Evolutionary conservation across 1,140 invertebrate species (phyloP).

Genomic region (Ladona fulva): DNA sequence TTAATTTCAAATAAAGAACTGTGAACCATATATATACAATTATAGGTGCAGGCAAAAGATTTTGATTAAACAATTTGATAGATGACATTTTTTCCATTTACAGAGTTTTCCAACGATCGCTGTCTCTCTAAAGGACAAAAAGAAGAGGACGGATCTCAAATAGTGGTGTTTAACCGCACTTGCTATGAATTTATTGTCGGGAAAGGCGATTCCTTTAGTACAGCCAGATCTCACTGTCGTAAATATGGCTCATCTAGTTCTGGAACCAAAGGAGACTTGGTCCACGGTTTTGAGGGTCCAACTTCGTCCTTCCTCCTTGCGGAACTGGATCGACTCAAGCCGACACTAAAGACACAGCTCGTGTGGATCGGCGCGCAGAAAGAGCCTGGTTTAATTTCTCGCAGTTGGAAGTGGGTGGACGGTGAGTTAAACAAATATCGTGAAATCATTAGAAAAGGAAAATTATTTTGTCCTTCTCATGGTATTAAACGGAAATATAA

Average conservation of each 20-base stretch:
- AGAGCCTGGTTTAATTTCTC: constrained; percentile 68
- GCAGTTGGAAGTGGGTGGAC: constrained; percentile 84
- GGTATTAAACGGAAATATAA: too few relatives aligned
- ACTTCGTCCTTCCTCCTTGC: constrained; percentile 63
- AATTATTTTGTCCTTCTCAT: not conserved
- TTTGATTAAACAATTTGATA: too few relatives aligned
- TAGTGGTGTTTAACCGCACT: constrained; percentile 70
- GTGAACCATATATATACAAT: too few relatives aligned
- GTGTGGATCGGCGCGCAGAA: constrained; percentile 87
- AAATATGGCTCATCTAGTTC: not conserved
- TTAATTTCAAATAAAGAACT: too few relatives aligned
- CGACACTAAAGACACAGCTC: constrained; percentile 68
- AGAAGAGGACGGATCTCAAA: constrained; percentile 50
- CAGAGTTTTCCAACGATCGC: constrained; percentile 72
- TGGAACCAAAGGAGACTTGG: constrained; percentile 67
- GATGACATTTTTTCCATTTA: constrained; percentile 16
- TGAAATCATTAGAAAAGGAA: not conserved
- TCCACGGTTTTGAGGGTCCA: constrained; percentile 62
- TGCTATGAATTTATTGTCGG: constrained; percentile 81
- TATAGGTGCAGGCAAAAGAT: too few relatives aligned
- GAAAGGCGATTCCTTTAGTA: constrained; percentile 69
- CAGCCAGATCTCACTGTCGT: constrained; percentile 62
- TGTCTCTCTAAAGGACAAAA: constrained; percentile 58
- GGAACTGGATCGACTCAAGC: constrained; percentile 69
- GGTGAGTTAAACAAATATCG: constrained; percentile 56